Conservation (phyloP, 2,888 invertebrate species). For the Chloroclystis v-ata region DNA sequence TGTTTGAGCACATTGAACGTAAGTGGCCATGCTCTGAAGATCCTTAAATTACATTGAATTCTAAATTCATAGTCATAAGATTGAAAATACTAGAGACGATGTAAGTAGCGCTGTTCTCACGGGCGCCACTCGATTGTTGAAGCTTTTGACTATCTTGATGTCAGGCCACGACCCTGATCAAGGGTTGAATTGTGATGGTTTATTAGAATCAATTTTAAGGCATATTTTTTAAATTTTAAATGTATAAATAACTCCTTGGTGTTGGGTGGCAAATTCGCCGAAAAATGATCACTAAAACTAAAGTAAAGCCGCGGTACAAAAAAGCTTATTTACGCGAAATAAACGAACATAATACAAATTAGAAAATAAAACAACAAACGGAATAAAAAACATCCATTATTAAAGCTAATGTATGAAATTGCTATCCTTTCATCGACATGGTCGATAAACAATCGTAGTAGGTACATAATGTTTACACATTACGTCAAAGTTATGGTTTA, state of each 20-base stretch:
- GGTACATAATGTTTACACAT: not conserved
- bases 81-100: constrained; percentile 21
- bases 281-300: no score
- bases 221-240: no score
- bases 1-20: constrained; percentile 40
- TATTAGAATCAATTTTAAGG: no score
- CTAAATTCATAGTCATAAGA: constrained; percentile 3
- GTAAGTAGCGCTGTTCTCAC: constrained; percentile 58
- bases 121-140: constrained; percentile 65
- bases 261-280: no score
- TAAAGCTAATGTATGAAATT: not conserved
- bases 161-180: constrained; percentile 61
- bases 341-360: no score
- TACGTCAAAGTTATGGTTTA: constrained; percentile 29
- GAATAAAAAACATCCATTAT: no score
- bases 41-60: constrained; percentile 13
- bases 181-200: constrained; percentile 35
- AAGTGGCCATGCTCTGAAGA: constrained; percentile 31
- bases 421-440: not conserved
- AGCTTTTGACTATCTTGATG: constrained; percentile 66
- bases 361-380: no score
- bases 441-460: no score
- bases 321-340: no score
- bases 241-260: no score
- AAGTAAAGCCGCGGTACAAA: no score